These are phyloP conservation scores for Lagopus leucura DNA, from an alignment of 2,113 vertebrate species.

Conservation along the genomic window DNA sequence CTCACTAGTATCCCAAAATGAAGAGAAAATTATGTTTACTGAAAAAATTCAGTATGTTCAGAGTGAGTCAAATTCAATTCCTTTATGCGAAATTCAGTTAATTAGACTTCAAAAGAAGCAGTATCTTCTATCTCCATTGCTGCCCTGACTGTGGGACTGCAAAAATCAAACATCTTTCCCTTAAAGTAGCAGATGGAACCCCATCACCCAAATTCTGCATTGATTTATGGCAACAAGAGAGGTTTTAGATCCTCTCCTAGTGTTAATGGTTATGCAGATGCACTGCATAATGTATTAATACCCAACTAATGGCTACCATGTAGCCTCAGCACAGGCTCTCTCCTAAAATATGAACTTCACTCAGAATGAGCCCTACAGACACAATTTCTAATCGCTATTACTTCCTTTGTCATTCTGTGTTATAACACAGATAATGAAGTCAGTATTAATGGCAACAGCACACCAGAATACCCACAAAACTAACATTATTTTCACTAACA, in stretches of 20 bases:
- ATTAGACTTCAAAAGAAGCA: conserved; percentile 18
- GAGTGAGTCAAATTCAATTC: neutral
- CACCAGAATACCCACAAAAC: neutral
- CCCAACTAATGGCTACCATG: neutral
- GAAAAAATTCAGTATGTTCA: conserved; percentile 1
- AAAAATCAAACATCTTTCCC: neutral
- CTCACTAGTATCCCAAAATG: neutral
- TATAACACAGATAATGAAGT: neutral
- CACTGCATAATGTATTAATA: neutral
- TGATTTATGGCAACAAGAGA: neutral
- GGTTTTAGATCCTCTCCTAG: neutral
- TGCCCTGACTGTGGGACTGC: neutral
- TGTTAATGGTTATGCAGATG: neutral
- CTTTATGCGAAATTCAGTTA: neutral
- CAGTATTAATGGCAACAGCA: conserved; percentile 31
- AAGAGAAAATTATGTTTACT: neutral
- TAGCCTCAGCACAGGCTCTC: neutral
- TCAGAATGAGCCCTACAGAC: neutral
- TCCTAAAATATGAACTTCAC: neutral
- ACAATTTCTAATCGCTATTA: conserved; percentile 8
- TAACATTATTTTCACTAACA: conserved; percentile 50
- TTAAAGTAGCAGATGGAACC: neutral
- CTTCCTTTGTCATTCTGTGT: conserved; percentile 27
- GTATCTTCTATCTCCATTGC: neutral
- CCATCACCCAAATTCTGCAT: neutral